Percentiles rank a stretch among this genome's conserved stretches.
Conservation (phyloP, 2,888 invertebrate genomes). For the Megamerina dolium region DNA sequence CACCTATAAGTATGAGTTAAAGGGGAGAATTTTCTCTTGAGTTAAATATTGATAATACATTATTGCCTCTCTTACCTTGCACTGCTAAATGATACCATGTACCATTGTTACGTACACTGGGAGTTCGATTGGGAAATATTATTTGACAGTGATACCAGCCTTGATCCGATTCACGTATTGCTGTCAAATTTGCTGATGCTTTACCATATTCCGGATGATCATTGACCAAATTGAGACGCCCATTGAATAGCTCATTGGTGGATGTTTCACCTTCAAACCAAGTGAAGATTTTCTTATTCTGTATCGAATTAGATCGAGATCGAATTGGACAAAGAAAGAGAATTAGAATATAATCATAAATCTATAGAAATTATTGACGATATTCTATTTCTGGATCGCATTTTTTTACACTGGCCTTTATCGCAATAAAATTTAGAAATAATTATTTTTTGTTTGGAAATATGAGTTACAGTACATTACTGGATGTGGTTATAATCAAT, state of each 20-base stretch:
- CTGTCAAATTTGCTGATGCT: conserved; percentile 73
- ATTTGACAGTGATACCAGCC: conserved; percentile 90
- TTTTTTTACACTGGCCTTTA: no score
- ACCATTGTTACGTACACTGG: conserved; percentile 79
- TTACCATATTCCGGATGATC: conserved; percentile 53
- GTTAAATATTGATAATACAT: no score
- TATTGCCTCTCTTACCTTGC: conserved; percentile 76
- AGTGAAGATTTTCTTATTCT: conserved; percentile 75
- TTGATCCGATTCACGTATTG: conserved; percentile 80
- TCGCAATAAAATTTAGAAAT: no score
- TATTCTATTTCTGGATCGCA: no score
- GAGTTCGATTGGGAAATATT: conserved; percentile 79
- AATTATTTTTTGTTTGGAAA: no score
- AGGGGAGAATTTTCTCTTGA: no score
- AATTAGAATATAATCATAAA: conserved; percentile 2
- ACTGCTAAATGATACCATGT: conserved; percentile 85
- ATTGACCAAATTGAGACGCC: conserved; percentile 63
- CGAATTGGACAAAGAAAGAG: no score
- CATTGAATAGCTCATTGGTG: conserved; percentile 64
- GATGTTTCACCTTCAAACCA: conserved; percentile 70
- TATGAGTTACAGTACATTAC: no score
- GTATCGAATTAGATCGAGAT: conserved; percentile 28
- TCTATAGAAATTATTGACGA: no score
- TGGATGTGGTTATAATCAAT: no score
- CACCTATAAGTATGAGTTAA: conserved; percentile 55